Evolutionary conservation across 1,140 invertebrate genomes (phyloP).

Genomic region (Caerostris extrusa): DNA sequence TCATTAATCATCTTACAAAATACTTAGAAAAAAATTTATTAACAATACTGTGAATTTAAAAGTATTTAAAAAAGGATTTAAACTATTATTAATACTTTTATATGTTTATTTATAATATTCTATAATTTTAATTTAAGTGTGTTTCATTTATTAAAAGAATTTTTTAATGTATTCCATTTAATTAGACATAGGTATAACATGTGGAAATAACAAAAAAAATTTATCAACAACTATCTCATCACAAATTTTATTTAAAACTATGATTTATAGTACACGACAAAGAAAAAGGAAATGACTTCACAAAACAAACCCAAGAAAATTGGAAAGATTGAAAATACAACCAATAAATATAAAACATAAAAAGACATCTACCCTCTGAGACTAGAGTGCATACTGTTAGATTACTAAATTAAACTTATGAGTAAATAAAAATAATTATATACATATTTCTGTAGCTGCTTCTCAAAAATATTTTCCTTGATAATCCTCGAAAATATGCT

Average conservation of each 20-base stretch:
- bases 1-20: no score
- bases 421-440: slow-evolving; percentile 57
- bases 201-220: not conserved
- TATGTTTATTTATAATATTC: no score
- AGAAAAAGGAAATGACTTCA: slow-evolving; percentile 2
- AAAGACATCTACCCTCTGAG: slow-evolving; percentile 54
- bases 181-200: not conserved
- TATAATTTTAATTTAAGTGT: no score
- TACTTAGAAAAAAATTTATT: no score
- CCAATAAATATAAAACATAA: slow-evolving; percentile 29
- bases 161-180: no score
- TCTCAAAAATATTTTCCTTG: not conserved
- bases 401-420: not conserved
- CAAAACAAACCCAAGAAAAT: slow-evolving; percentile 42
- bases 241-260: slow-evolving; percentile 48
- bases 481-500: not conserved
- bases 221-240: not conserved
- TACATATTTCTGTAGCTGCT: not conserved
- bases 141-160: no score
- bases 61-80: no score
- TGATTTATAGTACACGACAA: slow-evolving; percentile 11
- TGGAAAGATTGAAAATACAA: slow-evolving; percentile 31
- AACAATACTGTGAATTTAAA: no score
- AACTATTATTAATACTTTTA: no score
- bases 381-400: slow-evolving; percentile 42